Evolutionary conservation across 2,888 invertebrate species (phyloP), one percentile per base, ranked within the genome.

Genomic region (Lasius fuliginosus): DNA sequence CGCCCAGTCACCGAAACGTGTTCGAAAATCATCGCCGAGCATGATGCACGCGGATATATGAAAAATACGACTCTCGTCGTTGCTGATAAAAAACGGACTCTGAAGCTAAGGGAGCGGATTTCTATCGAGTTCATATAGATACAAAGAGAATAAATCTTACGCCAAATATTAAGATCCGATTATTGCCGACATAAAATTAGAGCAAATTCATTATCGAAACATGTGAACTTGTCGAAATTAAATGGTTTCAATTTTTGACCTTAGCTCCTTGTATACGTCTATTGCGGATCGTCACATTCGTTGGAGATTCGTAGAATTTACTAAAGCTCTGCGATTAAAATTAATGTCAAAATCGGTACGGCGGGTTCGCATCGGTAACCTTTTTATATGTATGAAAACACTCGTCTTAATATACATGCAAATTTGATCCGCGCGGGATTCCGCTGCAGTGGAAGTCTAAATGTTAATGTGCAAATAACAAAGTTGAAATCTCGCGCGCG

Each of bases 401-500:
- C 36, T 46, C 27, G 46, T 81, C 60, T 69, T 60, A 71, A 79
- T 79, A 71, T 60, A 60, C 58, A 79, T 71, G 27, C 71, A 71
- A 49, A 71, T 46, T 49, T 42, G 60, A 60, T 60, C 56, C 56
- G 67, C 40, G 46, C 42, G 4, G 40, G 40, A 36, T 36, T 36
- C 30, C 15, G 15, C n/a, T n/a, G 27, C 65, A 12, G 15, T 18
- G 18, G 23, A 11, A 27, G 27, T 65, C 12, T 46, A 69, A 23
- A 53, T 27, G 65, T 18, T 53, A 56, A 81, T 73, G 79, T 56
- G 79, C 60, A 73, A 81, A 81, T 81, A 73, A 60, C 71, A 79
- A 81, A 81, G 79, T 81, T 73, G 73, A 79, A 79, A 81, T 81
- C 46, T 60, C 73, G 58, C 69, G 42, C 73, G 58, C 69, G 42